These are phyloP conservation scores for Limnephilus marmoratus DNA, from an alignment of 2,888 invertebrate genomes.

Conservation along the genomic window DNA sequence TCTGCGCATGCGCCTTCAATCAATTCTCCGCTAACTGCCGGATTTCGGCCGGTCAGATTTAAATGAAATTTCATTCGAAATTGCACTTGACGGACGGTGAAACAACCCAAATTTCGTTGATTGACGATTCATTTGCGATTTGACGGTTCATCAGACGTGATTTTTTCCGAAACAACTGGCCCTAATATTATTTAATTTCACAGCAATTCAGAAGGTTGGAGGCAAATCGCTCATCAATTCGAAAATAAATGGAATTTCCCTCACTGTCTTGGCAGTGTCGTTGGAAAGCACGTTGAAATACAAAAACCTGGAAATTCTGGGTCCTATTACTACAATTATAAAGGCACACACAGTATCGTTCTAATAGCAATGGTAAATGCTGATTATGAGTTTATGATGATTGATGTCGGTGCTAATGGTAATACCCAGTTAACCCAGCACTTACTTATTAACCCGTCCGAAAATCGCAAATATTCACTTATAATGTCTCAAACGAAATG, in stretches of 20 bases:
- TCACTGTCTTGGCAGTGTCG: constrained; percentile 67
- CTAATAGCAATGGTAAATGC: constrained; percentile 68
- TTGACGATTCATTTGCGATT: no score
- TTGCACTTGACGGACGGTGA: no score
- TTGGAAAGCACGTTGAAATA: constrained; percentile 68
- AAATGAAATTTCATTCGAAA: no score
- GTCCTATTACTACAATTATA: constrained; percentile 68
- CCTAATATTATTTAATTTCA: constrained; percentile 39
- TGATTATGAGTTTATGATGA: constrained; percentile 67
- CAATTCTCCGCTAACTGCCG: no score
- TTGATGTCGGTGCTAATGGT: constrained; percentile 68
- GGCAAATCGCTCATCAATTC: constrained; percentile 60
- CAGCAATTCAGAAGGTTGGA: constrained; percentile 56
- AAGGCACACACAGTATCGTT: constrained; percentile 68
- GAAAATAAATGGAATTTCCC: constrained; percentile 63
- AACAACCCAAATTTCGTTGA: no score
- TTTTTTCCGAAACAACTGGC: no score
- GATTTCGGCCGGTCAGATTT: no score
- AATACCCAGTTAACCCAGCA: constrained; percentile 65
- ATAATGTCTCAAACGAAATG: no score
- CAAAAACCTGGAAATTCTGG: constrained; percentile 67
- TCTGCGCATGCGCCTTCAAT: no score
- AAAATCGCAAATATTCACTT: no score
- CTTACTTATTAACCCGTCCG: constrained; percentile 54
- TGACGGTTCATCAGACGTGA: no score